Evolutionary conservation across 1,140 invertebrate genomes (phyloP).

Genomic region (Drosophila paulistorum): DNA sequence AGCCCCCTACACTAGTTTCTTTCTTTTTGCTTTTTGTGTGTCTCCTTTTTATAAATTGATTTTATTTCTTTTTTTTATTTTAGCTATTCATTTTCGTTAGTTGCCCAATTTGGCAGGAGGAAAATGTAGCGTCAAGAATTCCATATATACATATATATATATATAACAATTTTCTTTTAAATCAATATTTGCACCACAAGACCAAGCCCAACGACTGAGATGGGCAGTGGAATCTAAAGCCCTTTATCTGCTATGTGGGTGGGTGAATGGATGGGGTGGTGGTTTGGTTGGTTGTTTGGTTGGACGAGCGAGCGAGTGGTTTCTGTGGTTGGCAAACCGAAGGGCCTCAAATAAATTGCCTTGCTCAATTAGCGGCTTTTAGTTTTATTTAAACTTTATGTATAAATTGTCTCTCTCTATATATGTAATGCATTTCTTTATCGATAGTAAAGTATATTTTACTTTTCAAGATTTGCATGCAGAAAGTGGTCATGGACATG

Average conservation of each 20-base stretch:
- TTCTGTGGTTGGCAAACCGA: constrained; percentile 1
- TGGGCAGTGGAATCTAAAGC: background rate
- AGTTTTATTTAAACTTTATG: background rate
- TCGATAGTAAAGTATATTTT: background rate
- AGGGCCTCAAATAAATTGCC: constrained; percentile 67
- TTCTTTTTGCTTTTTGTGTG: background rate
- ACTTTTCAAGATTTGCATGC: too few relatives aligned
- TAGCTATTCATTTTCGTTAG: constrained; percentile 7
- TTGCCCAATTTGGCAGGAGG: constrained; percentile 5
- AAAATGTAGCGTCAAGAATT: constrained; percentile 7
- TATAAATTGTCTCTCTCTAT: background rate
- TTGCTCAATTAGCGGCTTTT: constrained; percentile 72
- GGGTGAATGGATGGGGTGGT: constrained; percentile 3
- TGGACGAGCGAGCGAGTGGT: constrained; percentile 13
- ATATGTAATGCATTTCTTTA: background rate
- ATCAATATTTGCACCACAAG: constrained; percentile 51
- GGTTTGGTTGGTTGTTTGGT: too few relatives aligned
- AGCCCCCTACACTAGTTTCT: background rate
- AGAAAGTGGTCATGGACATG: background rate
- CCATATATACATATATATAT: background rate
- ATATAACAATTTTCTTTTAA: constrained; percentile 39
- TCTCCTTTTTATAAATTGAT: constrained; percentile 12
- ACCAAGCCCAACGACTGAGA: constrained; percentile 14
- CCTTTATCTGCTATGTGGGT: constrained; percentile 10
- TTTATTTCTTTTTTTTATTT: constrained; percentile 20